Evolutionary conservation across 23 tunicate species (phyloP).

Genomic region (Diplosoma virens): DNA sequence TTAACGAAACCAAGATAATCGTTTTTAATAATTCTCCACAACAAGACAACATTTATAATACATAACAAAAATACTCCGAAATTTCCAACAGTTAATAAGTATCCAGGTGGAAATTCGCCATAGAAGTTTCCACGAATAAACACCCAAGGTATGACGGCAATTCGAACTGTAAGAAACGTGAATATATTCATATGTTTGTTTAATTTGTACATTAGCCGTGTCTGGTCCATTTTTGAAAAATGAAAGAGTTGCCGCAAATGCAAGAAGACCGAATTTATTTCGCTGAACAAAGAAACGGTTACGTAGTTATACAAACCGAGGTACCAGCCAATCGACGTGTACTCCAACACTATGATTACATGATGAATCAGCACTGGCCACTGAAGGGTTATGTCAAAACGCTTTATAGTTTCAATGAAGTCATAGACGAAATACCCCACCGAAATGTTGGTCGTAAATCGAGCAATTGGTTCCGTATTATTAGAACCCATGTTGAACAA

Average conservation of each 20-base stretch:
- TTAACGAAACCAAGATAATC: too few species aligned
- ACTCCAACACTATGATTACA: conserved; percentile 1
- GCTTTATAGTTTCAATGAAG: neutral
- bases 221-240: neutral
- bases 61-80: conserved; percentile 32
- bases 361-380: conserved; percentile 28
- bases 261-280: conserved; percentile 41
- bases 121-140: neutral
- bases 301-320: neutral
- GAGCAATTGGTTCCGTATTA: neutral
- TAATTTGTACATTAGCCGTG: neutral
- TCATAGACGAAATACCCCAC: conserved; percentile 15
- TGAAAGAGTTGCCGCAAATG: conserved; percentile 39
- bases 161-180: conserved; percentile 31
- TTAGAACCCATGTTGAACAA: neutral
- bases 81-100: neutral
- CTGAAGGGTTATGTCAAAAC: neutral
- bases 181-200: conserved; percentile 23
- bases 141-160: conserved; percentile 29
- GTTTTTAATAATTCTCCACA: conserved; percentile 13
- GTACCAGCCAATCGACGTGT: neutral
- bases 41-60: conserved; percentile 24
- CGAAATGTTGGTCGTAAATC: neutral
- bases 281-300: conserved; percentile 30
- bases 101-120: neutral